These are phyloP conservation scores for Helicoverpa armigera DNA, from an alignment of 1,140 invertebrate species.

Conservation along the genomic window DNA sequence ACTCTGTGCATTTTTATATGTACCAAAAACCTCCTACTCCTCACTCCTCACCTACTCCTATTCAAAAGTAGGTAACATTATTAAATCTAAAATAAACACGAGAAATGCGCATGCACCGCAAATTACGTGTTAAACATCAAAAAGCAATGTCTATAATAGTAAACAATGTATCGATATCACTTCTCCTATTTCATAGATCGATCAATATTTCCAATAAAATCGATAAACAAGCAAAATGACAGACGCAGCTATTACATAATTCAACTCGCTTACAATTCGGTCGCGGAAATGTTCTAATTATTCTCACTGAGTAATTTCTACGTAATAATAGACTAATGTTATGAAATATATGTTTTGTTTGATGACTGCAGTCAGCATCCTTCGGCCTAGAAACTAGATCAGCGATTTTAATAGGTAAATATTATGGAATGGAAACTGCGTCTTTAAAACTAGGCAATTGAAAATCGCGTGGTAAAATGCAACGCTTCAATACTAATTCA, in stretches of 20 bases:
- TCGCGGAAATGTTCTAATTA: conserved; percentile 51
- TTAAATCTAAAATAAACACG: not conserved
- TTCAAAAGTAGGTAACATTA: not conserved
- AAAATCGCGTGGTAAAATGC: conserved; percentile 6
- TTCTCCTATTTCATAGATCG: conserved; percentile 67
- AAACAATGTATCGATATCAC: conserved; percentile 66
- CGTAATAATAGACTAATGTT: conserved; percentile 30
- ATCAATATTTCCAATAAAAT: conserved; percentile 59
- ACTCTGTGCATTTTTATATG: not conserved
- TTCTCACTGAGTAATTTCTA: conserved; percentile 33
- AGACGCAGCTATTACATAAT: conserved; percentile 46
- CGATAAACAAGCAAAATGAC: conserved; percentile 49
- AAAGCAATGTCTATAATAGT: conserved; percentile 44
- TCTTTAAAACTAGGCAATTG: not conserved
- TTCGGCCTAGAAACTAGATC: not conserved
- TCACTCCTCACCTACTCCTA: conserved; percentile 18
- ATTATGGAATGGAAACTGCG: conserved; percentile 17
- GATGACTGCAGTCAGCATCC: conserved; percentile 32
- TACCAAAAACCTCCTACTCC: conserved; percentile 17
- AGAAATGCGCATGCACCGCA: conserved; percentile 4
- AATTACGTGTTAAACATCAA: not conserved
- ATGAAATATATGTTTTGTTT: conserved; percentile 25
- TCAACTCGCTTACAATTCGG: not conserved
- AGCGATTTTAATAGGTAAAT: conserved; percentile 21
- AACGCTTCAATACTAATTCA: not conserved